Evolutionary conservation across 2,888 invertebrate species (phyloP).

Genomic region (Eledona agricola): DNA sequence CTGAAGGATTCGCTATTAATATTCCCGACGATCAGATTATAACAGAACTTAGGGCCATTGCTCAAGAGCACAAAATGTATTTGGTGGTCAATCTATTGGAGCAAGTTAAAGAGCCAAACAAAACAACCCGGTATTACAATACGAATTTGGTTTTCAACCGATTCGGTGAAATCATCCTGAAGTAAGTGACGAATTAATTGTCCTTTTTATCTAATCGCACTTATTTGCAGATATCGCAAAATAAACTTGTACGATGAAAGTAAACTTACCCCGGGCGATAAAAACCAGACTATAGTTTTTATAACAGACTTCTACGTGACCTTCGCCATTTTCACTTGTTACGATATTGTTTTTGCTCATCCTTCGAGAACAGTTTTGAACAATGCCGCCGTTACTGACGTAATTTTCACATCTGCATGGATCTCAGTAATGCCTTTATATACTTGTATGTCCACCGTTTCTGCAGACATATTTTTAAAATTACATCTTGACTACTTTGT

Average conservation of each 20-base stretch:
- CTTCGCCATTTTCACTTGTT: constrained; percentile 46
- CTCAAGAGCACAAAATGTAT: constrained; percentile 15
- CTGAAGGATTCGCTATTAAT: constrained; percentile 41
- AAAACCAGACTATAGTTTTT: constrained; percentile 42
- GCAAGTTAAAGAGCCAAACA: constrained; percentile 6
- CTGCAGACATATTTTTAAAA: background rate
- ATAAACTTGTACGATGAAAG: constrained; percentile 47
- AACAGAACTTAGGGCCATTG: constrained; percentile 14
- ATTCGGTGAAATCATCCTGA: constrained; percentile 17
- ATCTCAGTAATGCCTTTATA: constrained; percentile 43
- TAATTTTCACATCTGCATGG: constrained; percentile 47
- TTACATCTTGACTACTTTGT: constrained; percentile 24
- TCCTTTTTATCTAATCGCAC: too few relatives aligned
- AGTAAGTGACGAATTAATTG: constrained; percentile 22
- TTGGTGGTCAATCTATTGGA: constrained; percentile 32
- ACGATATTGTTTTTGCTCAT: constrained; percentile 44
- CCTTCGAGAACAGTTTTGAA: constrained; percentile 44
- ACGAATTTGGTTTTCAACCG: constrained; percentile 31
- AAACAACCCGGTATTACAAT: constrained; percentile 20
- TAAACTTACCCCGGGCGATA: constrained; percentile 41
- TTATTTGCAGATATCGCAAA: constrained; percentile 47
- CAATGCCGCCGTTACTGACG: constrained; percentile 40
- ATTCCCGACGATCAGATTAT: constrained; percentile 34
- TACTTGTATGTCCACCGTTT: constrained; percentile 41
- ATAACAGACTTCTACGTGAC: constrained; percentile 46